Conservation (phyloP, 2,113 vertebrate genomes). For the Tragelaphus scriptus region DNA sequence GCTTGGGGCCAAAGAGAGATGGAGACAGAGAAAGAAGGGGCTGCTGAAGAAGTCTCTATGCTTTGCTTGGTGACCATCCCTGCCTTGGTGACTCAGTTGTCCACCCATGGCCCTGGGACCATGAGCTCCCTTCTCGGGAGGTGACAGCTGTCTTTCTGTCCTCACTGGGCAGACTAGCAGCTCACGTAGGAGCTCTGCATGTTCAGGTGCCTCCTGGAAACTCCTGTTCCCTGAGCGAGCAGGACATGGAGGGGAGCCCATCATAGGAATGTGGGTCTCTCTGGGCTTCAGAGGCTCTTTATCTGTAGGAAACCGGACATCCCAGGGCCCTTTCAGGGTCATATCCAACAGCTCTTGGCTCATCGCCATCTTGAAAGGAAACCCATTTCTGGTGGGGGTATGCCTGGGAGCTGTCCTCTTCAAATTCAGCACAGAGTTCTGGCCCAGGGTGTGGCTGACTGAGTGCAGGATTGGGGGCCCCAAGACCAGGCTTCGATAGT, state of each 20-base stretch:
- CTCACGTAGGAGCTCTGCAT: slow-evolving; percentile 58
- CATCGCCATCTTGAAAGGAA: not conserved
- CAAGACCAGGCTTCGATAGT: not conserved
- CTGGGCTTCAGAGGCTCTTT: not conserved
- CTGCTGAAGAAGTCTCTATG: not conserved
- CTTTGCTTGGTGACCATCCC: not conserved
- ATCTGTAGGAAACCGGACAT: not conserved
- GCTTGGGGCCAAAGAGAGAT: not conserved
- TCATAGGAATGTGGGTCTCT: slow-evolving; percentile 61
- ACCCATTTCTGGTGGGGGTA: not conserved
- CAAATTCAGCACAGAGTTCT: not conserved
- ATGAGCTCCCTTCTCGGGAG: slow-evolving; percentile 45
- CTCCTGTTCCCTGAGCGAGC: not conserved
- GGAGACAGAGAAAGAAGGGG: not conserved
- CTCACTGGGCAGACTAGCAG: slow-evolving; percentile 56
- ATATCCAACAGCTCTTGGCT: not conserved
- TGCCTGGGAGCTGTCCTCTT: not conserved
- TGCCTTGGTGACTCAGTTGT: not conserved
- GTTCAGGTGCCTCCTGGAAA: slow-evolving; percentile 70
- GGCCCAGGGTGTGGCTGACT: not conserved
- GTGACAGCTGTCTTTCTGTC: slow-evolving; percentile 65
- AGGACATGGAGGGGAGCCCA: slow-evolving; percentile 38
- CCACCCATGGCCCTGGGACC: not conserved
- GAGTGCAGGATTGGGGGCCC: not conserved
- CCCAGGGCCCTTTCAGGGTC: not conserved